Evolutionary conservation across 1,140 invertebrate species (phyloP), one percentile per base, ranked within the genome.

Genomic region (Nebria ingens): DNA sequence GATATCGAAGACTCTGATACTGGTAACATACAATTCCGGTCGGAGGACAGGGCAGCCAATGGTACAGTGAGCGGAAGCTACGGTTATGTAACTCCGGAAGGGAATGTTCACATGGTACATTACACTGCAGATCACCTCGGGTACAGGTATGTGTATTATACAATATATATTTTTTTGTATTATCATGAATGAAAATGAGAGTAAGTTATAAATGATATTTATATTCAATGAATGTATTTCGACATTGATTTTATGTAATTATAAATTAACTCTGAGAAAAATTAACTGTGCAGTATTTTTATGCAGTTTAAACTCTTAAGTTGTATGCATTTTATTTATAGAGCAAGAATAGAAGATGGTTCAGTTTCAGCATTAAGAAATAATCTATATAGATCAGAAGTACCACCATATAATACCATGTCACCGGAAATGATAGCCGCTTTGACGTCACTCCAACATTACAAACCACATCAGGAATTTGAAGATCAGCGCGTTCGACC

Each of bases 41-140:
- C 76, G 55, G 84, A 87, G 64, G 76, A 84, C 58, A 71, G 77
- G 22, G 75, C 76, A 51, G 62, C 75, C 1, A 84, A 87, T 64
- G 83, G 82, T 21, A 84, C 81, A 17, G 77, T 86, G 0, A 71
- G 72, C 2, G 85, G 84, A 1, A 81, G 76, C 57, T 88, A 83
- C 62, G 84, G 84, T 1, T 81, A 79, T 58, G 70, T 85, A 1
- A 77, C 82, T 29, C 73, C 82, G 3, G 75, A 81, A 61, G 81
- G 83, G 2, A 75, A 70, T 19, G 68, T 80, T 0, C 75, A 74
- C 34, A 71, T 79, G 6, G 77, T 76, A 52, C 66, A 68, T 49
- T 88, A 85, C 61, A 64, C 75, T 9, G 79, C 83, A 2, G 83
- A 85, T 63, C 59, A 75, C n/a, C 62, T 62, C 2, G 84, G 84